A percentile compares a stretch with the other conserved stretches of the same genome.
Conservation (phyloP, 1,140 invertebrate species). For the Kradibia gibbosae region DNA sequence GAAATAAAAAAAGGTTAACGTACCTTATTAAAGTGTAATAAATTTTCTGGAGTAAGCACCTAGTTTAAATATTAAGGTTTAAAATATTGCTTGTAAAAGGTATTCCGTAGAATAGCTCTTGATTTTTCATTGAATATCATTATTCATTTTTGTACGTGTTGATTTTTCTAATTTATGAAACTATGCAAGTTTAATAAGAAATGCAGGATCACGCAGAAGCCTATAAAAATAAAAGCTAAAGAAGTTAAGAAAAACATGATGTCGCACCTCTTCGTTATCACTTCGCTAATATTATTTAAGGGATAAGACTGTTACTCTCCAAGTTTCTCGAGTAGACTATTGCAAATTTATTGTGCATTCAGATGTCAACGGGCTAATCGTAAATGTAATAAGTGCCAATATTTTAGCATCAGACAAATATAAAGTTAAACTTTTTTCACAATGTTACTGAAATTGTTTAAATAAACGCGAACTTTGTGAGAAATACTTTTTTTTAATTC, state of each 20-base stretch:
- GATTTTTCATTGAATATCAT: neutral
- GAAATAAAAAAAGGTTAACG: neutral
- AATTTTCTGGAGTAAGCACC: neutral
- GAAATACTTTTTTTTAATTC: conserved; percentile 9
- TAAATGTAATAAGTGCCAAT: neutral
- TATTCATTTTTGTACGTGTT: neutral
- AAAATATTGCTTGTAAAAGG: conserved; percentile 2
- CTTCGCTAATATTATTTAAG: neutral
- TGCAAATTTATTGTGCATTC: neutral
- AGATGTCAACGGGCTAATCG: neutral
- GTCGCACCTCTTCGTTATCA: neutral
- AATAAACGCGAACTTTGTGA: neutral
- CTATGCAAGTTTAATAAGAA: neutral
- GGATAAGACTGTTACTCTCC: conserved; percentile 5
- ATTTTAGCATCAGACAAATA: neutral
- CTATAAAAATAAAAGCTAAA: too few relatives aligned
- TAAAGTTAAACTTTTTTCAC: neutral
- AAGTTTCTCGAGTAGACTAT: neutral
- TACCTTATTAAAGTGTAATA: neutral
- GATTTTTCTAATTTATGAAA: conserved; percentile 9
- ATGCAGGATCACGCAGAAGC: neutral
- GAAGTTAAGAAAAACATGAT: too few relatives aligned
- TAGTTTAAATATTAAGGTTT: conserved; percentile 6
- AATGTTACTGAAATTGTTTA: neutral
- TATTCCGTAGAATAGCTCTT: neutral